A percentile compares a stretch with the other conserved stretches of the same genome.
Conservation (phyloP, 2,113 vertebrate species). For the Pterophyllum scalare region DNA sequence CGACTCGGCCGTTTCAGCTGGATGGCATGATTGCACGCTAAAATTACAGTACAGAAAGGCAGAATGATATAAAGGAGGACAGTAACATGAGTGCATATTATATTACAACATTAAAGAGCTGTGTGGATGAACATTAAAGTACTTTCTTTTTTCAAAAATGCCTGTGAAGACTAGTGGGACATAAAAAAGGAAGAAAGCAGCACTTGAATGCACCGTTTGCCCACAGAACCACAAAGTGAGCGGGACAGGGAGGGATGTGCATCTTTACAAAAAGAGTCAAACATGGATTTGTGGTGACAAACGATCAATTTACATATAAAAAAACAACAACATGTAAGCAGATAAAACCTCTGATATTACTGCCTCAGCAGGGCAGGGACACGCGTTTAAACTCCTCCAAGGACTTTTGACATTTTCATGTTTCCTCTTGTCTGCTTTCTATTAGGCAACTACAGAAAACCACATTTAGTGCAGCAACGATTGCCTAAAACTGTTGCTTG, state of each 20-base stretch:
- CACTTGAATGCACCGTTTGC: conserved; percentile 73
- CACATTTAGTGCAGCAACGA: neutral
- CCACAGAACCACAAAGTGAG: conserved; percentile 77
- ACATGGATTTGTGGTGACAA: neutral
- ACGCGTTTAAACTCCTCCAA: neutral
- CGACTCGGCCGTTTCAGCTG: conserved; percentile 80
- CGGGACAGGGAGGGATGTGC: rapidly evolving
- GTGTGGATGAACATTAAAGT: conserved; percentile 45
- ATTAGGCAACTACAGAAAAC: neutral
- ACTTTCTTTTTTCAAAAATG: neutral
- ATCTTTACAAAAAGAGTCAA: neutral
- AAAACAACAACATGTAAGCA: neutral
- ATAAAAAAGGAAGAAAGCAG: conserved; percentile 62
- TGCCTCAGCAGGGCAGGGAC: rapidly evolving
- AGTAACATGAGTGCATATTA: conserved; percentile 62
- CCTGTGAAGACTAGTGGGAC: conserved; percentile 27
- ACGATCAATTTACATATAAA: neutral
- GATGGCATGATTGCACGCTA: conserved; percentile 83
- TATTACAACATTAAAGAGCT: conserved; percentile 49
- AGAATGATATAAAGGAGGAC: conserved; percentile 45
- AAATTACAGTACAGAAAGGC: conserved; percentile 79
- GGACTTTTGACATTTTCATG: too few relatives aligned
- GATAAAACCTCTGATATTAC: neutral
- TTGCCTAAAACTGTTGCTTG: neutral
- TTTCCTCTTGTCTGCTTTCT: neutral